These are phyloP conservation scores for Calcarius lapponicus DNA, from an alignment of 2,797 vertebrate species.

Conservation along the genomic window DNA sequence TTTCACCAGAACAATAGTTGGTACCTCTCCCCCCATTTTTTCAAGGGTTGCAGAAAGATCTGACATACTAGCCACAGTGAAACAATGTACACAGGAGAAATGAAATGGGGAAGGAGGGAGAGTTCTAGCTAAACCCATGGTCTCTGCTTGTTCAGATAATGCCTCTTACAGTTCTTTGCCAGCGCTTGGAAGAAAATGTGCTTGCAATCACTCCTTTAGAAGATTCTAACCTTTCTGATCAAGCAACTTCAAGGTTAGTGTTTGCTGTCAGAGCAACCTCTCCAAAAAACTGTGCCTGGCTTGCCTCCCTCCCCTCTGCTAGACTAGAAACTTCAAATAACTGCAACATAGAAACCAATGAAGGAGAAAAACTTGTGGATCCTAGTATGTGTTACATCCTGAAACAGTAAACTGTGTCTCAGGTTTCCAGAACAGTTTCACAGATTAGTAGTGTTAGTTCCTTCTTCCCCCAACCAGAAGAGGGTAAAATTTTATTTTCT, in stretches of 20 bases:
- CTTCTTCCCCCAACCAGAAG: not conserved
- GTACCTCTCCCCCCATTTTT: not conserved
- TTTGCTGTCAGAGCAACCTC: not conserved
- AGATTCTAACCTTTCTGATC: not conserved
- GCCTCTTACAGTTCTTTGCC: not conserved
- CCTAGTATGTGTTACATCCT: not conserved
- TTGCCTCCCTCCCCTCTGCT: not conserved
- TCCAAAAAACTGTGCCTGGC: not conserved
- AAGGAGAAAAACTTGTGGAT: not conserved
- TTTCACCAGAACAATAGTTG: not conserved
- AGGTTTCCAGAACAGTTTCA: not conserved
- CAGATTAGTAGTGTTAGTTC: not conserved
- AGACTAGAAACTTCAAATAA: not conserved
- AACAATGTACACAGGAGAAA: not conserved
- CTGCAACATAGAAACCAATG: not conserved
- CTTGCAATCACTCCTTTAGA: not conserved
- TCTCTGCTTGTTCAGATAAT: not conserved
- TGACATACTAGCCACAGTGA: not conserved
- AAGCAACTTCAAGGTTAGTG: not conserved
- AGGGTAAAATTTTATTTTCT: not conserved
- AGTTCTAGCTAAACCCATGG: not conserved
- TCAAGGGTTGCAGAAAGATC: not conserved
- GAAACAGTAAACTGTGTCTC: not conserved
- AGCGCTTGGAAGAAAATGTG: not conserved
- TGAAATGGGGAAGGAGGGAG: not conserved